Evolutionary conservation across 2,113 vertebrate genomes (phyloP), one percentile per base, ranked within the genome.

Genomic region (Thymallus thymallus): DNA sequence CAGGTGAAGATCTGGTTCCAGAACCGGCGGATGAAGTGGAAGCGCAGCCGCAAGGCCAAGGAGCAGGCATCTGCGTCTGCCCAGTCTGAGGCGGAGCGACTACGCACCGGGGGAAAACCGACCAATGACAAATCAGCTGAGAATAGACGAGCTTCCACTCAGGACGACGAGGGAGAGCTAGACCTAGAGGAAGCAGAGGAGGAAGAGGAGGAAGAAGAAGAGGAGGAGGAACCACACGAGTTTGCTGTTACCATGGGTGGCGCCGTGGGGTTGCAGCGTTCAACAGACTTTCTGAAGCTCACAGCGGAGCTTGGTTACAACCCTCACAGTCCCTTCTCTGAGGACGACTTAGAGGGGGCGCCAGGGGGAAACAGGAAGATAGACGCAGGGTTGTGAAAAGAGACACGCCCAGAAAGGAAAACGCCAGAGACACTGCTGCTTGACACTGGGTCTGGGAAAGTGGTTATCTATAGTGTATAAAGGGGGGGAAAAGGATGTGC

Each of bases 1-100:
- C 71, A 94, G 93, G 94, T 95, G 46, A 94, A 95, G 80, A 94
- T 95, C 82, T 95, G 94, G 94, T 95, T 95, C 83, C 94, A 95
- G 75, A 95, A 95, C 83, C 90, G 94, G 12, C 78, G 94, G 74
- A 95, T 94, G 94, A 94, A 95, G 77, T 94, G 94, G 94, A 94
- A 95, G 69, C 89, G 94, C 29, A 93, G 93, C 69, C 88, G 92
- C 20, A 95, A 94, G 77, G 90, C 90, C 10, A 94, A 93, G 75
- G 94, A 94, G 71, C 93, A 93, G 82, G 91, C 87, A 5, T 60
- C 46, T 0, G 72, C 81, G 3, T 84, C 87, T 0, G 77, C 78
- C 1, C 90, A 87, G 77, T 77, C 80, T 5, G 91, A 92, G 18
- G 30, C 32, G 0, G 88, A 92, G 22, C 81, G 76, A 1, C 84